phyloP scores from a whole-genome alignment of 1,140 invertebrate species.

The Diprion similis region DNA sequence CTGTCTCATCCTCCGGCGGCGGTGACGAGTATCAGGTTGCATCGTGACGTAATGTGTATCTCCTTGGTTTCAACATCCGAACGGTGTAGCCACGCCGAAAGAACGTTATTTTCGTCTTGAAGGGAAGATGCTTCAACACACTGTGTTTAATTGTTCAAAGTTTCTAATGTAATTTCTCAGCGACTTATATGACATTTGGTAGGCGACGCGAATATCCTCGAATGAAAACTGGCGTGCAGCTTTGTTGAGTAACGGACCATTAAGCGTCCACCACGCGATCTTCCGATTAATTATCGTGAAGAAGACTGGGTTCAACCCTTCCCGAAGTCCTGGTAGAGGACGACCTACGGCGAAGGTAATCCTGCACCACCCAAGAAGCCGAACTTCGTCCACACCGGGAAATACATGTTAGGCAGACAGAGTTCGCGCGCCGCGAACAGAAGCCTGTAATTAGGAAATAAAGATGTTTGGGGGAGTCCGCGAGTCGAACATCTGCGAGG shows the following conservation, averaged over 20 bases:
- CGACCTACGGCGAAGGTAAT: too few species aligned
- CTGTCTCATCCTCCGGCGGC: neutral
- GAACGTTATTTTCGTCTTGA: neutral
- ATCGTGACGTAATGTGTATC: neutral
- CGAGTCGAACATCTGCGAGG: conserved; percentile 7
- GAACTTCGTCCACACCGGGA: neutral
- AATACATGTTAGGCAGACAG: neutral
- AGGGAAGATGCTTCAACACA: neutral
- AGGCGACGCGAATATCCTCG: neutral
- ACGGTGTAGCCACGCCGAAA: neutral
- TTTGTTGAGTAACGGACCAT: neutral
- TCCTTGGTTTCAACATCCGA: neutral
- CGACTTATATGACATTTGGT: neutral
- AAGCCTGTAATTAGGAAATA: conserved; percentile 37
- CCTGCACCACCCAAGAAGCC: conserved; percentile 3
- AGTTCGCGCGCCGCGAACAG: conserved; percentile 12
- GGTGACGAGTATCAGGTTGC: neutral
- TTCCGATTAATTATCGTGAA: neutral
- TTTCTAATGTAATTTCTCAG: neutral
- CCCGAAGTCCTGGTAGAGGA: neutral
- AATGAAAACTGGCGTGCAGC: neutral
- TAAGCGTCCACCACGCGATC: neutral
- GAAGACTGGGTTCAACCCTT: neutral
- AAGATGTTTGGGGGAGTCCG: conserved; percentile 27
- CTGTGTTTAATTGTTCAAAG: too few species aligned